Base-by-base conservation (phyloP, 2,888 invertebrate species). In the Neelides folsomi region DNA sequence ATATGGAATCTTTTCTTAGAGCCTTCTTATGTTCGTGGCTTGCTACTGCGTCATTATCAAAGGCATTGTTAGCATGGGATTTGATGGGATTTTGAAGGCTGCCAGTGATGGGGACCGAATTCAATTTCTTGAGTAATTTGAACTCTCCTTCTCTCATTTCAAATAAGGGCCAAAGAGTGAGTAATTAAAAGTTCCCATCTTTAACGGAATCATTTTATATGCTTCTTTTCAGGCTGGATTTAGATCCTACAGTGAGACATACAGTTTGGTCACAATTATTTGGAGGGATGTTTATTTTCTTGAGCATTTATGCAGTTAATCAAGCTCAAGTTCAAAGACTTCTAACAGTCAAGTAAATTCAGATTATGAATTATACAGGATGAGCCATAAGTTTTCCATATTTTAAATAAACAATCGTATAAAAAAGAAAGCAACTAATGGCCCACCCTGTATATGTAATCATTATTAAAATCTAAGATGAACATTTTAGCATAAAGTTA, bases 281-380 rank as follows among this genome's bases (percentile, higher is more conserved):
- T 47, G 90, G 90, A n/a, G 89, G 89, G 0, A 71, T 81, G 37
- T 77, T 83, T 49, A 87, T 86, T 0, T 89, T 82, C 67, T 69
- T 86, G 39, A 82, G 88, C 0, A 66, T 90, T 7, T 90, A 88
- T 69, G 90, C 82, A 2, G 86, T 89, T 0, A 89, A 89, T 68
- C 90, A 90, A 70, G 82, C 87, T 0, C 89, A 84, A 70, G 73
- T 77, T 53, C 76, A 76, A 60, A 66, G 76, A 52, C 68, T 75
- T 58, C 66, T 76, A 20, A 73, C 75, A 4, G 68, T 74, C 39
- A 69, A 65, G 71, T 72, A 63, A 63, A n/a, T n/a, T n/a, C n/a
- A n/a, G n/a, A n/a, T n/a, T n/a, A n/a, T n/a, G n/a, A n/a, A n/a
- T n/a, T n/a, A n/a, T n/a, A n/a, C n/a, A n/a, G n/a, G n/a, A n/a